Conservation (phyloP, 2,888 invertebrate genomes). For the Ophioninae sp. region DNA sequence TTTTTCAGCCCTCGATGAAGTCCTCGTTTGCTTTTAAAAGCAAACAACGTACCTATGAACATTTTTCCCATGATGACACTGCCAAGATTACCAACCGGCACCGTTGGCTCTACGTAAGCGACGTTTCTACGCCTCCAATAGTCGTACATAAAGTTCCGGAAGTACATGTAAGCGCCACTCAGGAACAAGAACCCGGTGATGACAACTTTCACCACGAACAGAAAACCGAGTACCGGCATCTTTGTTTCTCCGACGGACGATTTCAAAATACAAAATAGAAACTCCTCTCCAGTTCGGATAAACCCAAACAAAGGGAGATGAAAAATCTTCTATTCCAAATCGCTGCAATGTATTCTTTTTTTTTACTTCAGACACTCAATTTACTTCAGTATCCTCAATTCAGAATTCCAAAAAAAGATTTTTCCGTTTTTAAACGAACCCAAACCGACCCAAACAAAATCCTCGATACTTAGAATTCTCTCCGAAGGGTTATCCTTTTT, state of each 20-base stretch:
- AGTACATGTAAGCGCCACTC: slow-evolving; percentile 67
- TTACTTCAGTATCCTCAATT: too few relatives aligned
- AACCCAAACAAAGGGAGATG: background rate
- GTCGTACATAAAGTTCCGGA: slow-evolving; percentile 66
- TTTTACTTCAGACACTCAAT: too few relatives aligned
- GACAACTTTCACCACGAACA: slow-evolving; percentile 45
- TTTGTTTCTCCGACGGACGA: background rate
- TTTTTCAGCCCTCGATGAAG: background rate
- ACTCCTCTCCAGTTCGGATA: background rate
- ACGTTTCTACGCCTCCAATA: slow-evolving; percentile 71
- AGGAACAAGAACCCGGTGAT: slow-evolving; percentile 38
- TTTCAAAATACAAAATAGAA: background rate
- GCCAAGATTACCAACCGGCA: slow-evolving; percentile 67
- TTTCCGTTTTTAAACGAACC: background rate
- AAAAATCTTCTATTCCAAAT: too few relatives aligned
- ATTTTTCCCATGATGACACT: slow-evolving; percentile 61
- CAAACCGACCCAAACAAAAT: too few relatives aligned
- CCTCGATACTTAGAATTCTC: too few relatives aligned
- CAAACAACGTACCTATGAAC: slow-evolving; percentile 62
- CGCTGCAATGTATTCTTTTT: too few relatives aligned
- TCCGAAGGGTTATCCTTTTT: background rate
- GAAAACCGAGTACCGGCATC: slow-evolving; percentile 44
- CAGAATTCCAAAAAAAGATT: background rate
- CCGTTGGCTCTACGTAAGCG: slow-evolving; percentile 63
- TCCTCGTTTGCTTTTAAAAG: slow-evolving; percentile 7